Base-by-base conservation (phyloP, 2,888 invertebrate genomes). In the Archaeoteleia sp. region DNA sequence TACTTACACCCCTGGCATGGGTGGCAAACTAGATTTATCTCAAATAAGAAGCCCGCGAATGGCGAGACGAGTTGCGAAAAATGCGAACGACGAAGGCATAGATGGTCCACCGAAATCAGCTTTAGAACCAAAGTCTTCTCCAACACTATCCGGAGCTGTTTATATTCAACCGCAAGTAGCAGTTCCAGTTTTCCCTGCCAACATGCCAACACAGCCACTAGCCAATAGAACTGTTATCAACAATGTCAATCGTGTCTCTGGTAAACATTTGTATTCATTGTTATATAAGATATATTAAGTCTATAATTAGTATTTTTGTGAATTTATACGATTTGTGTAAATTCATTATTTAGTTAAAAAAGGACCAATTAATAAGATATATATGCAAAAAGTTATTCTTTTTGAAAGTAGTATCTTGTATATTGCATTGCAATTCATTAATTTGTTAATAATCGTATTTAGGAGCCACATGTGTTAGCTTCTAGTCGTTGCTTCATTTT, bases 1-100 rank as follows among this genome's bases (percentile, higher is more conserved):
- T 84, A 96, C 96, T n/a, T 97, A 97, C 85, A 95, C 96, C 10
- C 96, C 96, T 1, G 96, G 96, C 10, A 96, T 96, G 70, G 85
- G 85, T 1, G 85, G 85, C 1, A 85, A 85, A 53, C 89, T 96
- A 61, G 95, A 96, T 85, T 87, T 96, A 46, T 95, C 95, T 6
- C 95, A 96, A 86, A 95, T 96, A 66, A 90, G 91, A 68, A 95
- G 95, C 49, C 96, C 96, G 6, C 90, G 95, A 74, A 95, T 96
- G 95, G 94, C 93, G 1, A 89, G 94, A 73, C 88, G 96, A 69
- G 85, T 88, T 65, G 88, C 88, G 14, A 88, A 91, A 71, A 93
- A 93, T 78, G 91, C 92, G n/a, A 88, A 89, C 74, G 88, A 88
- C 53, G 93, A 93, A 87, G 90, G 91, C 71, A 87, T 92, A 83